Conservation (phyloP, 2,113 vertebrate species). For the Falco punctatus region DNA sequence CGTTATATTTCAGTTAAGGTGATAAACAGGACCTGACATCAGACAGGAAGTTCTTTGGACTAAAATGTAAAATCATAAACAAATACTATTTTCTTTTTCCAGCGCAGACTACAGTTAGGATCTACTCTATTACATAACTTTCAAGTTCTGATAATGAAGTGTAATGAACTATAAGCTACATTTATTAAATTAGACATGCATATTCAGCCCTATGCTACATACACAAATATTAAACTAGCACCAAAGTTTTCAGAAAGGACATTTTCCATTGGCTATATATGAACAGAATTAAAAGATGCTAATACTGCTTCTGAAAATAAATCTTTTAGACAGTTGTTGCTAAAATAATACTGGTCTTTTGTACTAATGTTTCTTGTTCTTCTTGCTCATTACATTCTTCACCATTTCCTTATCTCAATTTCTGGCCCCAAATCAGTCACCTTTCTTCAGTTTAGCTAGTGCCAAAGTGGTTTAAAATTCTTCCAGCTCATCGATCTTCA, state of each 20-base stretch:
- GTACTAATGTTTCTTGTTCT: neutral
- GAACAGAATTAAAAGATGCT: neutral
- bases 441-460: neutral
- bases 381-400: neutral
- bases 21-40: neutral
- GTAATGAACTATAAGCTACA: neutral
- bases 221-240: neutral
- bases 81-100: neutral
- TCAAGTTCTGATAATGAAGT: neutral
- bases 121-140: neutral
- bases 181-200: neutral
- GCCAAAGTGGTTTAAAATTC: neutral
- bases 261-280: neutral
- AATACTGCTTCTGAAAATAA: neutral
- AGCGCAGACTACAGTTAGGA: neutral
- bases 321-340: neutral
- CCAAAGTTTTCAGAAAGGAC: neutral
- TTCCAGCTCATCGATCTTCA: neutral
- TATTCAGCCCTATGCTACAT: neutral
- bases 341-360: neutral
- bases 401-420: neutral
- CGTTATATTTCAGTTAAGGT: neutral
- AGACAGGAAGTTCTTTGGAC: neutral
- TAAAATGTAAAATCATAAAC: neutral
- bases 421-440: neutral